phyloP scores from a whole-genome alignment of 2,113 vertebrate genomes.

The Poeciliopsis prolifica region DNA sequence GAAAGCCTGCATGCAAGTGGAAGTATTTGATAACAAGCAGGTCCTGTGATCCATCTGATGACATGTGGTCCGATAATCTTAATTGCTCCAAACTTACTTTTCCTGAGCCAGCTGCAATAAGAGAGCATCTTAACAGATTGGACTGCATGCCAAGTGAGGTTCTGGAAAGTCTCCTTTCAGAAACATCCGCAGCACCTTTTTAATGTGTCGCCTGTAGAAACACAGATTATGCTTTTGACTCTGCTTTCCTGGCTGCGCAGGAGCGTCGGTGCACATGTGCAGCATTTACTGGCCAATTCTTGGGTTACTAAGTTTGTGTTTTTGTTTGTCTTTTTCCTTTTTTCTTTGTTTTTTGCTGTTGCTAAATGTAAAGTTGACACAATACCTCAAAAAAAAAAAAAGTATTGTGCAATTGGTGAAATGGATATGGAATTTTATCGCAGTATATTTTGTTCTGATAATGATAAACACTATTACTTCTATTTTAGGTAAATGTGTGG shows the following conservation, averaged over 20 bases:
- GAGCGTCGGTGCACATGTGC: background rate
- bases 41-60: slow-evolving; percentile 31
- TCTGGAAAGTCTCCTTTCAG: background rate
- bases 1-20: slow-evolving; percentile 23
- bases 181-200: background rate
- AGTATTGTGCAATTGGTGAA: no score
- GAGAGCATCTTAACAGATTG: background rate
- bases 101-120: background rate
- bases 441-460: no score
- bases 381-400: no score
- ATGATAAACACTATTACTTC: no score
- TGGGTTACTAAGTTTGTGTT: no score
- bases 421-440: no score
- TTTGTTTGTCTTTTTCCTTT: no score
- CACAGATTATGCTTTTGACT: no score
- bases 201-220: background rate
- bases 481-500: no score
- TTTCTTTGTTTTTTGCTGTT: no score
- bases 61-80: slow-evolving; percentile 11
- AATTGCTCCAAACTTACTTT: slow-evolving; percentile 7
- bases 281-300: no score
- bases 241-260: background rate
- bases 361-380: no score
- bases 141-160: background rate
- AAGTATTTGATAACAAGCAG: slow-evolving; percentile 43